Percentiles rank a stretch among this genome's conserved stretches.
Evolutionary conservation across 2,888 invertebrate species (phyloP).

Genomic region (Thecophora atra): DNA sequence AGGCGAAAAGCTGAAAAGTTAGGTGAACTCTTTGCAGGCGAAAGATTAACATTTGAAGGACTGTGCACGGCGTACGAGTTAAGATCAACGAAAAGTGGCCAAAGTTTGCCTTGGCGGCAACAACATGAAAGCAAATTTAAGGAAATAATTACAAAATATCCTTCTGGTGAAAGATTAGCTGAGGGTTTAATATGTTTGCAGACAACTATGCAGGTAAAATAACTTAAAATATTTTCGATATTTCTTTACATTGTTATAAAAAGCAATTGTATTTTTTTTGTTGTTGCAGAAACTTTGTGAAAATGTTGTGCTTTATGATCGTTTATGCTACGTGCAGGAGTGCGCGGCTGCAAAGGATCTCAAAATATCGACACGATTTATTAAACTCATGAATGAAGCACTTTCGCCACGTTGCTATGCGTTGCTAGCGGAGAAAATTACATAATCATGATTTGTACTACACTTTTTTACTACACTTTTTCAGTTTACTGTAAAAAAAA

Average conservation of each 20-base stretch:
- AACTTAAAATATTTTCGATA: neutral
- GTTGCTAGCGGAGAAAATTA: slow-evolving; percentile 69
- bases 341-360: slow-evolving; percentile 54
- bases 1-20: slow-evolving; percentile 43
- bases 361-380: slow-evolving; percentile 65
- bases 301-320: slow-evolving; percentile 69
- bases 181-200: slow-evolving; percentile 65
- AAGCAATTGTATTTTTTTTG: too few species aligned
- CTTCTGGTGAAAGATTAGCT: slow-evolving; percentile 57
- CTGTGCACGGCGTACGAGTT: slow-evolving; percentile 49
- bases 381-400: slow-evolving; percentile 71
- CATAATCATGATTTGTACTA: neutral
- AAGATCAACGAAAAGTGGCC: slow-evolving; percentile 42
- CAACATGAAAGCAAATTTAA: slow-evolving; percentile 45
- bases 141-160: slow-evolving; percentile 47
- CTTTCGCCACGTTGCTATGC: slow-evolving; percentile 76
- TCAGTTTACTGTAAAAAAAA: too few species aligned
- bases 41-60: slow-evolving; percentile 42
- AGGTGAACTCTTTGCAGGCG: neutral
- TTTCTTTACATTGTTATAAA: neutral
- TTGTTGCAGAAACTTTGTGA: slow-evolving; percentile 70
- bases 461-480: too few species aligned
- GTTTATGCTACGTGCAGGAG: slow-evolving; percentile 67
- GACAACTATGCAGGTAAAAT: slow-evolving; percentile 67
- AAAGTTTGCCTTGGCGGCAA: slow-evolving; percentile 48